Conservation (phyloP, 2,888 invertebrate species). For the Coelogynopora nodosa region DNA sequence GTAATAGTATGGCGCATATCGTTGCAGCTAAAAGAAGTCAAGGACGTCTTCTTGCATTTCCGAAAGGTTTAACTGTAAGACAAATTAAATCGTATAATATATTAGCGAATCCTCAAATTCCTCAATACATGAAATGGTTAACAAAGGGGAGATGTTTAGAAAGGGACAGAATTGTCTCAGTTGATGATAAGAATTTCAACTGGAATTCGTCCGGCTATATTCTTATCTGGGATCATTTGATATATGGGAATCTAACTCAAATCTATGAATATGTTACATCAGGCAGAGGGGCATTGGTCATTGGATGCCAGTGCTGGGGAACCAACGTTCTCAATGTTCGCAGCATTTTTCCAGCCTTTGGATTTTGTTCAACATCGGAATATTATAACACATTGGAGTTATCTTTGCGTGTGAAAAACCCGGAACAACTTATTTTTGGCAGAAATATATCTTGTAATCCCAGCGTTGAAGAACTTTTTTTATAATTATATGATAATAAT, state of each 20-base stretch:
- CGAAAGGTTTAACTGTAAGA: neutral
- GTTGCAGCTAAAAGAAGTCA: neutral
- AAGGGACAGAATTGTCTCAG: neutral
- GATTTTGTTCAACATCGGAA: neutral
- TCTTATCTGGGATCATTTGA: neutral
- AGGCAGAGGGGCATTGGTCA: neutral
- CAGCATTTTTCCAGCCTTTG: neutral
- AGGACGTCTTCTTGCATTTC: neutral
- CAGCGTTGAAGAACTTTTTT: no score
- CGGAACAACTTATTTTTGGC: neutral
- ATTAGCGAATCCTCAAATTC: no score
- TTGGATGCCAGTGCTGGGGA: neutral
- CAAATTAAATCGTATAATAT: neutral
- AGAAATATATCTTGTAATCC: neutral
- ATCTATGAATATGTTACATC: neutral
- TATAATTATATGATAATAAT: no score
- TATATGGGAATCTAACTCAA: neutral
- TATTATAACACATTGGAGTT: neutral
- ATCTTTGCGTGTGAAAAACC: neutral
- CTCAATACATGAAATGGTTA: neutral
- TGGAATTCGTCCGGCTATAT: neutral
- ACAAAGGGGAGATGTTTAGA: neutral
- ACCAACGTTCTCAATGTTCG: neutral
- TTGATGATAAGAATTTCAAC: neutral
- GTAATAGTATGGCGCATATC: neutral